Base-by-base conservation (phyloP, 2,888 invertebrate genomes). In the Trichacis sp. region DNA sequence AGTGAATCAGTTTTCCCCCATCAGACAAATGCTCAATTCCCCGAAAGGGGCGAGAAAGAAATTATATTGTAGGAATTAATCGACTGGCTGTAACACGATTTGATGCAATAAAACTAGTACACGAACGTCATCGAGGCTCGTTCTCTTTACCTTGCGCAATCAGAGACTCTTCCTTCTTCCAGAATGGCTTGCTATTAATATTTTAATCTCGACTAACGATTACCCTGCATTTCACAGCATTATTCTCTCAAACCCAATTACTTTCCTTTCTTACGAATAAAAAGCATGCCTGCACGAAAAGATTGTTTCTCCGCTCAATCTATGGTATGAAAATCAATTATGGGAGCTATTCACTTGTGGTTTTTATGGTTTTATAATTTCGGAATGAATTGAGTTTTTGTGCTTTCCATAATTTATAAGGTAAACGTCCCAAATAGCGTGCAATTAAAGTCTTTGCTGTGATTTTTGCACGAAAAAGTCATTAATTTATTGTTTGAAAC, bases 131-230 rank as follows among this genome's bases (percentile, higher is more conserved):
- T 68, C 68, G 63, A 69, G 69, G 67, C 73, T 76, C 74, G 67
- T 73, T 76, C 72, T 74, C 60, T 76, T 74, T 75, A 73, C 75
- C 76, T 76, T 64, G 59, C 71, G 64, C 69, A 64, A 73, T 71
- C 63, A 75, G 71, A 42, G 30, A 68, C 45, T 49, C 70, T 69
- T 70, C 71, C 76, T 77, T 72, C 68, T 66, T 77, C 74, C 79
- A 74, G 6, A 45, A 17, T n/a, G 55, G 77, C 77, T 81, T 81
- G 82, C 82, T 64, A 77, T 73, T 83, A 82, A 83, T 69, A 73
- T 73, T 79, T 75, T 78, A 74, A 78, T 74, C 73, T 76, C 71
- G 40, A 74, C 77, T 82, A 82, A 82, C 71, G 70, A 53, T 59
- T 61, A 40, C 65, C 75, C 64, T 57, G 65, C 71, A 66, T 56